Evolutionary conservation across 2,888 invertebrate genomes (phyloP).

Genomic region (Adela reaumurella): DNA sequence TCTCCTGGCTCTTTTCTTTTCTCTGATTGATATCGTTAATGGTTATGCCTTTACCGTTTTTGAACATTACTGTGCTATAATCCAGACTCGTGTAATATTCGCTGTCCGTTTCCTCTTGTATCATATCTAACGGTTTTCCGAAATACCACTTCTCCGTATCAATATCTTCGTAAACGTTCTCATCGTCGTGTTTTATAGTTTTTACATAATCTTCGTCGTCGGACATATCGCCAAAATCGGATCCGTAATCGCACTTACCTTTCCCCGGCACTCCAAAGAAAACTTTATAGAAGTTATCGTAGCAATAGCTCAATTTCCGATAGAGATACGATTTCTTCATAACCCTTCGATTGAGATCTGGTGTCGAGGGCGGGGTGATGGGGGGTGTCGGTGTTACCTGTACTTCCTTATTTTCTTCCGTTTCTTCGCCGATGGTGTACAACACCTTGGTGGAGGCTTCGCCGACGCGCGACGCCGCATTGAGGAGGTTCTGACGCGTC

Average conservation of each 20-base stretch:
- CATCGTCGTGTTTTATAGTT: slow-evolving; percentile 13
- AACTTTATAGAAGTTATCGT: slow-evolving; percentile 45
- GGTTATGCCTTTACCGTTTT: slow-evolving; percentile 13
- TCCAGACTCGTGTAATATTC: slow-evolving; percentile 47
- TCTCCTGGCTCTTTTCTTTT: slow-evolving; percentile 12
- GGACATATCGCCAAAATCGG: slow-evolving; percentile 21
- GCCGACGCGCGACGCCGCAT: slow-evolving; percentile 94
- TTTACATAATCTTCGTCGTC: slow-evolving; percentile 9
- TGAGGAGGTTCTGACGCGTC: slow-evolving; percentile 89
- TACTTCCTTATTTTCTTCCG: slow-evolving; percentile 77
- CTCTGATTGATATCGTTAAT: slow-evolving; percentile 19
- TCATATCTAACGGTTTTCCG: slow-evolving; percentile 37
- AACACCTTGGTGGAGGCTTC: slow-evolving; percentile 94
- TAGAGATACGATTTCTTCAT: slow-evolving; percentile 37
- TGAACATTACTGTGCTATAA: slow-evolving; percentile 31
- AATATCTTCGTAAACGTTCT: slow-evolving; percentile 15
- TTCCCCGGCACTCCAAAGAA: slow-evolving; percentile 29
- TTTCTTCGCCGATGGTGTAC: slow-evolving; percentile 88
- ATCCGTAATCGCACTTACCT: slow-evolving; percentile 25
- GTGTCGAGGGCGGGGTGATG: slow-evolving; percentile 7
- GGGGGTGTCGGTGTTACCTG: slow-evolving; percentile 47
- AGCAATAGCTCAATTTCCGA: slow-evolving; percentile 46
- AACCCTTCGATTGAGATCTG: slow-evolving; percentile 4
- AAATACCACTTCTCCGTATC: slow-evolving; percentile 24
- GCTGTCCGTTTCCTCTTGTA: slow-evolving; percentile 47